Base-by-base conservation (phyloP, 2,113 vertebrate species). In the Protobothrops mucrosquamatus region DNA sequence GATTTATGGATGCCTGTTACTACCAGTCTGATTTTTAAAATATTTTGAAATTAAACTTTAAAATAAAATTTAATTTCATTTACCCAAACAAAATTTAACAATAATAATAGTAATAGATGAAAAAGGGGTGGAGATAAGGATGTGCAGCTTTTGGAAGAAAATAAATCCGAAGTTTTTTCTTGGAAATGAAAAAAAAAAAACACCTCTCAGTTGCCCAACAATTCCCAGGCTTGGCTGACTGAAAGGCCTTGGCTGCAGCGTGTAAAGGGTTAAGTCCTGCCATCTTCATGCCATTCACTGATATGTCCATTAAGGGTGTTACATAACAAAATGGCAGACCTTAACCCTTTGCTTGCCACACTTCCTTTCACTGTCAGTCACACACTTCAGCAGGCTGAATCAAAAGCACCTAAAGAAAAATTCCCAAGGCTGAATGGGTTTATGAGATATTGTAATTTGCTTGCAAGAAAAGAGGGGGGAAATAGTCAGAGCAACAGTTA, bases 291-390 rank as follows among this genome's bases (percentile, higher is more conserved):
- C 98, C 98, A 98, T 98, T 98, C 98, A 97, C 98, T 95, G 98
- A 98, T 97, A 96, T 98, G 98, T 98, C 98, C 98, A 98, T 98
- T 96, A 98, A 98, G 97, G 96, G 98, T 98, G 98, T 98, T 98
- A 98, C 98, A 98, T 98, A 98, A 98, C 98, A 98, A 99, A 99
- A 99, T 98, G 98, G 98, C 98, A 98, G 98, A 96, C 96, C 97
- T 99, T 98, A 99, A 99, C 98, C 97, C 98, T 98, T 98, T 95
- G 94, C 97, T 97, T 96, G 95, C 98, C 96, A 64, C 93, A 91
- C 86, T 96, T 87, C 93, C 92, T 92, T 54, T 64, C 57, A 74
- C 74, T 92, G 92, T 92, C 48, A 89, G 54, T 43, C 52, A 92
- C 87, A 81, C 89, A 39, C 54, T n/a, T 88, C 51, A 64, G 29